These are phyloP conservation scores for Synergus laeviventris DNA, from an alignment of 2,888 invertebrate species.

Conservation along the genomic window DNA sequence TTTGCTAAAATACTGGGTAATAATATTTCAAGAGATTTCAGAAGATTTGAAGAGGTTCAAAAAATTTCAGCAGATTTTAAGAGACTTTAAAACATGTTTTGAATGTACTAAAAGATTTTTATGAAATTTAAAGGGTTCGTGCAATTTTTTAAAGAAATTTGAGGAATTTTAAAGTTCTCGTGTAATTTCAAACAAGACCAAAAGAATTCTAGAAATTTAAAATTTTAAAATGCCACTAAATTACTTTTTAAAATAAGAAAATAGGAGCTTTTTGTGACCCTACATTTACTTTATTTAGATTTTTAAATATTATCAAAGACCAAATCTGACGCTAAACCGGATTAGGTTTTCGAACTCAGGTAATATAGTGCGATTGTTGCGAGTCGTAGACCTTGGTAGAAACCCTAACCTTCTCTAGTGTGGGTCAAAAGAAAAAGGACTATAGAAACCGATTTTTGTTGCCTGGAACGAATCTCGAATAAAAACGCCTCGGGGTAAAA, in stretches of 20 bases:
- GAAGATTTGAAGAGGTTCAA: too few relatives aligned
- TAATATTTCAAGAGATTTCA: too few relatives aligned
- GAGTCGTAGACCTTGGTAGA: slow-evolving; percentile 29
- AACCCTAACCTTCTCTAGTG: slow-evolving; percentile 38
- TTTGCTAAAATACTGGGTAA: not conserved
- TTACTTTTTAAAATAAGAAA: not conserved
- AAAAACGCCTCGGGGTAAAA: slow-evolving; percentile 8
- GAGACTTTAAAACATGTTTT: too few relatives aligned
- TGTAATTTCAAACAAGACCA: too few relatives aligned
- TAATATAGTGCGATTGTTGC: slow-evolving; percentile 28
- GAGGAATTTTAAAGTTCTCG: too few relatives aligned
- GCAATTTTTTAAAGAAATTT: too few relatives aligned
- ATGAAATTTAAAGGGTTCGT: too few relatives aligned
- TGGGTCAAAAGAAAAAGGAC: slow-evolving; percentile 35
- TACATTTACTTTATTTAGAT: not conserved
- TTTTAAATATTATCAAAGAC: slow-evolving; percentile 27
- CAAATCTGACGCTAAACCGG: slow-evolving; percentile 38
- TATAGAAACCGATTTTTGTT: slow-evolving; percentile 11
- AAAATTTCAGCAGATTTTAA: too few relatives aligned
- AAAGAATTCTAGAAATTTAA: too few relatives aligned
- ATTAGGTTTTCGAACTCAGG: slow-evolving; percentile 38
- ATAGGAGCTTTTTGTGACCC: not conserved
- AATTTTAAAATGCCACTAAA: too few relatives aligned
- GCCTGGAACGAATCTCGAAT: slow-evolving; percentile 1
- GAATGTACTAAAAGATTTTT: too few relatives aligned